phyloP scores from a whole-genome alignment of 1,140 invertebrate species.

The Rhyacophila brunnea region DNA sequence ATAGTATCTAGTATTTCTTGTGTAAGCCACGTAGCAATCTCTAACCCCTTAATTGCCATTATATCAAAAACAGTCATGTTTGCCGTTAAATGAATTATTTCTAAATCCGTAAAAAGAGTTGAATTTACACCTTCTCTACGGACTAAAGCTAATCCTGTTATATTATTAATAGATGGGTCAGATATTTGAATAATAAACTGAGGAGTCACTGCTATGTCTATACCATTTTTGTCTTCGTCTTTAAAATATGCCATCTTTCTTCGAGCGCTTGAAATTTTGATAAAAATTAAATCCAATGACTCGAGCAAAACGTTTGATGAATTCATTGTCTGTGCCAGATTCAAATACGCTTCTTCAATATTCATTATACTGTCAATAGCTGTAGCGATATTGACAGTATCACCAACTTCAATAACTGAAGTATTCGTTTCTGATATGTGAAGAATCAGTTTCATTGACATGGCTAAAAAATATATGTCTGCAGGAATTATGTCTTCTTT shows the following conservation, averaged over 20 bases:
- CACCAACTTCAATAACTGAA: constrained; percentile 43
- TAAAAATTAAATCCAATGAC: constrained; percentile 48
- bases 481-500: constrained; percentile 48
- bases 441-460: constrained; percentile 48
- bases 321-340: constrained; percentile 51
- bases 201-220: constrained; percentile 45
- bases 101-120: constrained; percentile 46
- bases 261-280: constrained; percentile 39
- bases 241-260: constrained; percentile 32
- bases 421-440: constrained; percentile 40
- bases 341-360: constrained; percentile 46
- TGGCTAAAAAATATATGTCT: constrained; percentile 54
- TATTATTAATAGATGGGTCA: constrained; percentile 53
- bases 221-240: constrained; percentile 23
- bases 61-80: constrained; percentile 51
- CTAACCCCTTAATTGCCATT: constrained; percentile 48
- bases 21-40: constrained; percentile 56
- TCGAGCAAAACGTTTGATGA: constrained; percentile 56
- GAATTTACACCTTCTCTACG: constrained; percentile 32
- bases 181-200: constrained; percentile 54
- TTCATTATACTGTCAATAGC: constrained; percentile 52
- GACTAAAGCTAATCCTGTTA: constrained; percentile 58
- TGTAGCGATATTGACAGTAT: constrained; percentile 48
- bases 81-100: constrained; percentile 46
- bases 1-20: constrained; percentile 44